Conservation (phyloP, 2,797 vertebrate genomes). For the Acropternis orthonyx region DNA sequence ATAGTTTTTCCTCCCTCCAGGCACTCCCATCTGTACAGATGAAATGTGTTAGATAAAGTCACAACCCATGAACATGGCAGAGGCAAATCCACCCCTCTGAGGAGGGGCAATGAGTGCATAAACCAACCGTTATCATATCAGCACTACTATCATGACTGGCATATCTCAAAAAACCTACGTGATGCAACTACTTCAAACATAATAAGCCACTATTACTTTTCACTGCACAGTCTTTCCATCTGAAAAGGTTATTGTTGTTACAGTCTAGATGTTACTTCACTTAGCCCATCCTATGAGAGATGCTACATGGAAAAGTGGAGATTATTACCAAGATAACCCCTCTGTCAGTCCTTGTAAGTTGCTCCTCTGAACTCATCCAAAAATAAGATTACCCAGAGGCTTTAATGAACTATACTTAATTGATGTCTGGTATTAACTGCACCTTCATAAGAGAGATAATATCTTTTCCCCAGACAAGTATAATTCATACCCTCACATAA, state of each 20-base stretch:
- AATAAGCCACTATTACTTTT: slow-evolving; percentile 3
- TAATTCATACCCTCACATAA: slow-evolving; percentile 48
- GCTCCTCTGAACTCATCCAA: slow-evolving; percentile 31
- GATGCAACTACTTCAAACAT: neutral
- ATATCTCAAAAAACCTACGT: neutral
- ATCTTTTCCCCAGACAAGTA: slow-evolving; percentile 14
- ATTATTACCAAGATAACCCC: slow-evolving; percentile 26
- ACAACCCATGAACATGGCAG: neutral
- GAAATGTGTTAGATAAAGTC: neutral
- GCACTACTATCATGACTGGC: neutral
- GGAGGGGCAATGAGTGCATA: neutral
- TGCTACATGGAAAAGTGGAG: slow-evolving; percentile 3
- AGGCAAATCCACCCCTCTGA: neutral
- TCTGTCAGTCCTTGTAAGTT: neutral
- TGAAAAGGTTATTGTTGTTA: slow-evolving; percentile 40
- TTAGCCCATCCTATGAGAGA: slow-evolving; percentile 3
- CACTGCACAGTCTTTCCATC: slow-evolving; percentile 4
- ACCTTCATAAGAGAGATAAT: slow-evolving; percentile 30
- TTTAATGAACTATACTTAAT: slow-evolving; percentile 60
- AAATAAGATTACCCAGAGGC: slow-evolving; percentile 58
- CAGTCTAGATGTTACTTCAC: neutral
- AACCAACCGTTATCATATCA: neutral
- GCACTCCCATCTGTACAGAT: neutral
- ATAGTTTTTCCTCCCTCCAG: neutral
- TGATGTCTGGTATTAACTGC: slow-evolving; percentile 52